phyloP scores from a whole-genome alignment of 2,113 vertebrate genomes.

The Maccullochella peelii region DNA sequence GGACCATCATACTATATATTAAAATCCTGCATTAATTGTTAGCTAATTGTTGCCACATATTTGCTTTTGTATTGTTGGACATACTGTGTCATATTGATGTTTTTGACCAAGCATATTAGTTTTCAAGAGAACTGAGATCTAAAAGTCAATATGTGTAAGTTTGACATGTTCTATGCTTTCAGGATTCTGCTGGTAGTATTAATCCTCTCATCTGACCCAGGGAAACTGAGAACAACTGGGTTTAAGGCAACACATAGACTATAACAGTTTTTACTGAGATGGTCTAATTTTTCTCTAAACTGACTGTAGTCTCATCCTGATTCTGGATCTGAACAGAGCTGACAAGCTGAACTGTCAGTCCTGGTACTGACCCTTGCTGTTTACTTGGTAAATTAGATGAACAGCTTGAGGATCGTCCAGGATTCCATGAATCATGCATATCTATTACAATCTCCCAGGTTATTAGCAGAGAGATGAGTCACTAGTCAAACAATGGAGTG shows the following conservation, averaged over 20 bases:
- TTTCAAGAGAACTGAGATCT: not conserved
- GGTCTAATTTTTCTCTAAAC: not conserved
- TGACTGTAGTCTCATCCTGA: not conserved
- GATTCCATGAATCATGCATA: slow-evolving; percentile 21
- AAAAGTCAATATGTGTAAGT: not conserved
- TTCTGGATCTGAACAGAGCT: not conserved
- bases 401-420: not conserved
- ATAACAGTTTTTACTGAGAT: not conserved
- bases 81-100: not conserved
- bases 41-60: not conserved
- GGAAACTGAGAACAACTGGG: not conserved
- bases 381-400: slow-evolving; percentile 2
- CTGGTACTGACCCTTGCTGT: not conserved
- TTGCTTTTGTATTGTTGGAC: not conserved
- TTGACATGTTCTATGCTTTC: no score
- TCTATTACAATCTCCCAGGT: slow-evolving; percentile 39
- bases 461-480: slow-evolving; percentile 39
- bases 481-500: not conserved
- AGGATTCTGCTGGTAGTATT: not conserved
- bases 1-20: no score
- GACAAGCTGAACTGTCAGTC: not conserved
- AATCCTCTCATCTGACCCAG: not conserved
- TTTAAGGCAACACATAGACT: not conserved
- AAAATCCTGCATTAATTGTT: no score
- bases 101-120: not conserved